Evolutionary conservation across 2,888 invertebrate genomes (phyloP), one percentile per base, ranked within the genome.

Genomic region (Timema cristinae): DNA sequence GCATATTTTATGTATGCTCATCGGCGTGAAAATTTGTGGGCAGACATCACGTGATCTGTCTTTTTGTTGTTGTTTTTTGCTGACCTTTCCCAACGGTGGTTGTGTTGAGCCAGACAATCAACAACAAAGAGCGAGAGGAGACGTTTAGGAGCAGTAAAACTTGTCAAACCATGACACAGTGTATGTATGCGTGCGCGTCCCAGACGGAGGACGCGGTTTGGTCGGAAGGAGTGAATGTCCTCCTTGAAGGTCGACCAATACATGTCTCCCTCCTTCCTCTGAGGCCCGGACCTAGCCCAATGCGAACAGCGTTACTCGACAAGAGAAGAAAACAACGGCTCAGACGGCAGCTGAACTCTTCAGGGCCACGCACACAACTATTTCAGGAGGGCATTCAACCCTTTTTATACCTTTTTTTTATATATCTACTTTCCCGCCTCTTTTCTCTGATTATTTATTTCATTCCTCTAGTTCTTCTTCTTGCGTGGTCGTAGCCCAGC

Each of bases 341-440:
- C 59, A 59, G 59, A 59, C 59, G 9, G 59, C 59, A 59, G 59
- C 59, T 59, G 59, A 59, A 59, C 59, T 59, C 59, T 56, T 59
- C 59, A 59, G 59, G 59, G 59, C 59, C 59, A 59, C 59, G 59
- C 59, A 59, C 15, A 59, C 59, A 59, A 32, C 59, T 59, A 59
- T 59, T 59, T 59, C 59, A 59, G 59, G 32, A 59, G 59, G 59
- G 59, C 59, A 59, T 59, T 59, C 59, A 59, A 59, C 59, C 59
- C 59, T 32, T 56, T 56, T 56, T 56, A 8, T 10, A n/a, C 11
- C 54, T 52, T n/a, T n/a, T 56, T 16, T 16, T 59, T 59, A 13
- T 59, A 15, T 8, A 15, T 13, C 16, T 59, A 8, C n/a, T 15
- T 32, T 1, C 16, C 56, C 15, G 15, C 13, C 9, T 8, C 56